A percentile compares a stretch with the other conserved stretches of the same genome.
Conservation (phyloP, 2,113 vertebrate species). For the Uropsilus gracilis region DNA sequence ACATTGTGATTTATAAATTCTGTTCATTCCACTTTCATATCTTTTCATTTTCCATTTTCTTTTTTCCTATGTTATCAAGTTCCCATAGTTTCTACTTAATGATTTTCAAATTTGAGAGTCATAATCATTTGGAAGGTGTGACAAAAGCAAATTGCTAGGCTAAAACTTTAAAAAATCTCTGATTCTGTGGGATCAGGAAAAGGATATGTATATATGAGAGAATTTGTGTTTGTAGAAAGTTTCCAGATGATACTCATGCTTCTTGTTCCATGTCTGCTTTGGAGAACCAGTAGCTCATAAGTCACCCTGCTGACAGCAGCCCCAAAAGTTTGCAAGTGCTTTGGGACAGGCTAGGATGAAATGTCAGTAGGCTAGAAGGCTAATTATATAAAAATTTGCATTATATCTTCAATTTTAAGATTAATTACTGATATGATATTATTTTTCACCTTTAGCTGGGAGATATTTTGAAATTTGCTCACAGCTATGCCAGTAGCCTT, state of each 20-base stretch:
- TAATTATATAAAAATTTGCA: background rate
- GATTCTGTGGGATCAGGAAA: background rate
- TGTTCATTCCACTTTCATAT: background rate
- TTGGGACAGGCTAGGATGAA: background rate
- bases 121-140: background rate
- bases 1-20: background rate
- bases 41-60: background rate
- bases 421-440: background rate
- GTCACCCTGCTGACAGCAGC: background rate
- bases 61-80: background rate
- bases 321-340: background rate
- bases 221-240: background rate
- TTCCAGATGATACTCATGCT: background rate
- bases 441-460: background rate
- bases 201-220: background rate
- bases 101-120: background rate
- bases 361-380: background rate
- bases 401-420: background rate
- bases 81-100: background rate
- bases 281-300: background rate
- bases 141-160: background rate
- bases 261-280: background rate
- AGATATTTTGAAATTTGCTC: background rate
- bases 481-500: background rate
- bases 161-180: background rate